Evolutionary conservation across 2,888 invertebrate genomes (phyloP).

Genomic region (Mythimna loreyi): DNA sequence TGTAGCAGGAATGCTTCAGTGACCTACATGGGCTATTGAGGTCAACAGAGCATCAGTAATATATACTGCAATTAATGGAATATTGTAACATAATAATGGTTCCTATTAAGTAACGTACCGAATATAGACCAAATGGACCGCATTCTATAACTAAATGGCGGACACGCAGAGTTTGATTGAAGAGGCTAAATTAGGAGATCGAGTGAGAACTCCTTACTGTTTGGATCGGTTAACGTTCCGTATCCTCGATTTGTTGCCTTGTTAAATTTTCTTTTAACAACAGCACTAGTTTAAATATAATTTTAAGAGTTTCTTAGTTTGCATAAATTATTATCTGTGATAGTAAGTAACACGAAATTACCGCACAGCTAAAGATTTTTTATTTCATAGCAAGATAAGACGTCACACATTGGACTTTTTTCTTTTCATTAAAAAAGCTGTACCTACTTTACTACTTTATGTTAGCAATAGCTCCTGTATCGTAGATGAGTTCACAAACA

Average conservation of each 20-base stretch:
- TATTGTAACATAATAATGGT: conserved; percentile 19
- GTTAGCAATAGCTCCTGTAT: too few species aligned
- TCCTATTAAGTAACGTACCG: not conserved
- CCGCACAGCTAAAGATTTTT: not conserved
- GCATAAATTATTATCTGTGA: too few species aligned
- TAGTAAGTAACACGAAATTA: too few species aligned
- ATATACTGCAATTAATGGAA: conserved; percentile 22
- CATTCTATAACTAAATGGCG: conserved; percentile 3
- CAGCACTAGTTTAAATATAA: not conserved
- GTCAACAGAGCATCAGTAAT: conserved; percentile 37
- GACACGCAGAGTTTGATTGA: not conserved
- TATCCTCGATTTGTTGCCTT: not conserved
- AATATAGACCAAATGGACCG: not conserved
- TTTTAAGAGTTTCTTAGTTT: not conserved
- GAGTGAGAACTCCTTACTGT: not conserved
- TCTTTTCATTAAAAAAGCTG: too few species aligned
- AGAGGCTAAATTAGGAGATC: not conserved
- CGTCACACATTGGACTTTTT: too few species aligned
- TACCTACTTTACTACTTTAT: too few species aligned
- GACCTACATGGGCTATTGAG: conserved; percentile 47
- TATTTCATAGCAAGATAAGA: not conserved
- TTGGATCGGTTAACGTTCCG: not conserved
- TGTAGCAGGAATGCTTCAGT: conserved; percentile 30
- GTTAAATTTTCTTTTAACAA: not conserved
- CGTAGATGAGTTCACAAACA: too few species aligned